Evolutionary conservation across 2,797 vertebrate genomes (phyloP), one percentile per base, ranked within the genome.

Genomic region (Gymnopithys bicolor): DNA sequence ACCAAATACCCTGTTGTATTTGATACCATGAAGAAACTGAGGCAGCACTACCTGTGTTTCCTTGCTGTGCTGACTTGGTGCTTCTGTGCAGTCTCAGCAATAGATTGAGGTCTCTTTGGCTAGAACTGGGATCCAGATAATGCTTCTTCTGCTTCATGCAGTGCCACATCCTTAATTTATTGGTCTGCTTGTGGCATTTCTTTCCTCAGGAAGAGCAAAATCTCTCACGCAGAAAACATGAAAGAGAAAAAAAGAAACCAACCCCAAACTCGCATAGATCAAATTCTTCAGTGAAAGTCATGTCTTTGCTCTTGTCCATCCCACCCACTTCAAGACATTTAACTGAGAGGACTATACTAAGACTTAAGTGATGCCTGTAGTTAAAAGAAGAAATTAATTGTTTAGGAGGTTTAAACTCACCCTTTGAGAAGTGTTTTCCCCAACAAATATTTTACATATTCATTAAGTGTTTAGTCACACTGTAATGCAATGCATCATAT

Each of bases 351-450:
- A n/a, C 7, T 45, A 5, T 13, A 33, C 4, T 21, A 23, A 48
- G 14, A 81, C 7, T 17, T 51, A 39, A 41, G 3, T 11, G 5
- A 71, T 25, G 11, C 66, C 32, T 0, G 1, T 6, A 3, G 2
- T 28, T 21, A 53, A 45, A 94, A 41, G 3, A 14, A 84, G 5
- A 69, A 81, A 93, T 37, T 25, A 0, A 25, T 41, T 73, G 2
- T 16, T 76, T 64, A 37, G 5, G 27, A 73, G 58, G 9, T 11
- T 64, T 69, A 69, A 87, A 79, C 1, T 69, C 27, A 68, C 3
- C 21, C 11, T 58, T 79, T 3, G 7, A 28, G 2, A 58, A 56
- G 0, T 4, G 7, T 2, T 21, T 68, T 81, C 60, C 45, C 24
- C 14, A 18, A 16, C 4, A 60, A 32, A 15, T 1, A 27, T 30